Percentiles rank a stretch among this genome's conserved stretches.
Conservation (phyloP, 1,140 invertebrate species). For the Papilio dardanus region DNA sequence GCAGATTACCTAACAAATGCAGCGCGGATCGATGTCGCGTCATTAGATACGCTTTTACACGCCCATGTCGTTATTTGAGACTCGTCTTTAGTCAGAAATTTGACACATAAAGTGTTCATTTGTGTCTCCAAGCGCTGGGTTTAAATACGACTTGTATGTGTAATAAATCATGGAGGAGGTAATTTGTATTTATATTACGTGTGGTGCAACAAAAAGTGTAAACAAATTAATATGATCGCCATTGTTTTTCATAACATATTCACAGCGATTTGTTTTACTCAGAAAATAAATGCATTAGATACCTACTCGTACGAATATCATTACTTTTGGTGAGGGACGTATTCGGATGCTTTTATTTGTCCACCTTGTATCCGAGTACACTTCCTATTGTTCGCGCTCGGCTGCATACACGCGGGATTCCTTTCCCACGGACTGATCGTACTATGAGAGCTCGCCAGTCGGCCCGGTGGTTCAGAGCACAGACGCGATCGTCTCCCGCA, state of each 20-base stretch:
- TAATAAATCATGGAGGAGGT: neutral
- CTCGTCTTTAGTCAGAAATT: constrained; percentile 14
- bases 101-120: neutral
- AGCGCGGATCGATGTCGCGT: constrained; percentile 46
- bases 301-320: no score
- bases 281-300: neutral
- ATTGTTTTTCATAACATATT: neutral
- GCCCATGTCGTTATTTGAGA: constrained; percentile 20
- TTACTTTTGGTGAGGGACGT: neutral
- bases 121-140: neutral
- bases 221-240: neutral
- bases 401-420: constrained; percentile 46
- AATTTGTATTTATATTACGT: neutral
- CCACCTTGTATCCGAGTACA: constrained; percentile 7
- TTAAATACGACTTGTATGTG: neutral
- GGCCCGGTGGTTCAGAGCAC: constrained; percentile 38
- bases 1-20: constrained; percentile 55
- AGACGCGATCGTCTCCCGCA: constrained; percentile 48
- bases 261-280: neutral
- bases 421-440: constrained; percentile 60
- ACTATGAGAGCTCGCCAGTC: constrained; percentile 41
- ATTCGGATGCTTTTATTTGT: neutral
- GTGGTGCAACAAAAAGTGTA: neutral
- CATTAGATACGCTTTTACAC: constrained; percentile 60
- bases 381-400: constrained; percentile 34